Evolutionary conservation across 2,113 vertebrate species (phyloP).

Genomic region (Andinoacara biseriatus): DNA sequence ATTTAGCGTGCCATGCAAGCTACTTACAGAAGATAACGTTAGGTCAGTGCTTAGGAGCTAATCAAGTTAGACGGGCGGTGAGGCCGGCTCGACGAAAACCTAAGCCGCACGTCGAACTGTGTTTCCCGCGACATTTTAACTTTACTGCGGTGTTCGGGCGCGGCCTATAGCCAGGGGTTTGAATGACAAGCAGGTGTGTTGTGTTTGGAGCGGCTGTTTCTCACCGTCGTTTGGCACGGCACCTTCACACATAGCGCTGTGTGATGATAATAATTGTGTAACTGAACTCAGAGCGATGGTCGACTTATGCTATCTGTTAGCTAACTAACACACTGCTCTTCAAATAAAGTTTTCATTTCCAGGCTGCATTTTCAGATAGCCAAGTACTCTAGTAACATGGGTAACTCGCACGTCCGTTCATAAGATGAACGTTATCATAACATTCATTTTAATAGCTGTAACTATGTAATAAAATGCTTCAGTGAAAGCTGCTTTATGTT

Average conservation of each 20-base stretch:
- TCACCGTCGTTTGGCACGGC: not conserved
- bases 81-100: too few species aligned
- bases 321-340: not conserved
- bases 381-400: not conserved
- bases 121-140: accelerated
- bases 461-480: not conserved
- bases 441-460: not conserved
- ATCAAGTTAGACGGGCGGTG: constrained; percentile 12
- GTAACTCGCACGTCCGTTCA: not conserved
- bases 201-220: not conserved
- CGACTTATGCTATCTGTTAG: constrained; percentile 5
- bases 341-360: not conserved
- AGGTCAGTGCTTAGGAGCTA: constrained; percentile 18
- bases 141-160: not conserved
- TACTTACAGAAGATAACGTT: too few species aligned
- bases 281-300: not conserved
- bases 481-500: too few species aligned
- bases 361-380: not conserved
- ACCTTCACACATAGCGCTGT: not conserved
- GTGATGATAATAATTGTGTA: not conserved
- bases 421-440: not conserved
- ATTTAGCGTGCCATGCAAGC: not conserved
- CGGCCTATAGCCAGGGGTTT: not conserved
- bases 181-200: not conserved
- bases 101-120: accelerated